A percentile compares a stretch with the other conserved stretches of the same genome.
These are phyloP conservation scores for Eupithecia pulchellata DNA, from an alignment of 2,888 invertebrate species.

Conservation along the genomic window DNA sequence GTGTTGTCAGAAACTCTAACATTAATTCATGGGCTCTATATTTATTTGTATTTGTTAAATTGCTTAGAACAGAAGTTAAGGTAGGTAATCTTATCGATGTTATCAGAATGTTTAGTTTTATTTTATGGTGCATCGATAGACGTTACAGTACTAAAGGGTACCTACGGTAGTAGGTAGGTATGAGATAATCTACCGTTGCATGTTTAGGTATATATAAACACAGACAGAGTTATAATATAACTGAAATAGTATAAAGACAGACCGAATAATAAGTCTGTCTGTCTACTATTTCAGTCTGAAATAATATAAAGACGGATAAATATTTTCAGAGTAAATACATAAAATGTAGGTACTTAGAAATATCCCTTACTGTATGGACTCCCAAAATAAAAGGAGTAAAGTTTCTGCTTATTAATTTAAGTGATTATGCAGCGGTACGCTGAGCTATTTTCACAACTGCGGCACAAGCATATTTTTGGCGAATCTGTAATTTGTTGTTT, in stretches of 20 bases:
- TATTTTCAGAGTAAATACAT: no score
- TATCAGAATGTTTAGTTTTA: constrained; percentile 5
- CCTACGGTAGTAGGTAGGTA: neutral
- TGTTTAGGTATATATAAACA: neutral
- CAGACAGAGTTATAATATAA: neutral
- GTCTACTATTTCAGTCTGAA: no score
- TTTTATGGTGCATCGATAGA: constrained; percentile 8
- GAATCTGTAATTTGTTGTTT: no score
- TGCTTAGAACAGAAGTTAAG: neutral
- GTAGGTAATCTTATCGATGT: constrained; percentile 8
- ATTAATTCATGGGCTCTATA: neutral
- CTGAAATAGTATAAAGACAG: no score
- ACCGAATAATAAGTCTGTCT: no score
- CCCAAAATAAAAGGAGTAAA: neutral
- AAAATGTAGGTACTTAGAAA: no score
- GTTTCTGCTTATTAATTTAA: neutral
- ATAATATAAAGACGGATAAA: no score
- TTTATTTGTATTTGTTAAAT: no score
- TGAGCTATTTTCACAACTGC: no score
- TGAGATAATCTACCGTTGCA: neutral
- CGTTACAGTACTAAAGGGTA: neutral
- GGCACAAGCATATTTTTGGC: no score
- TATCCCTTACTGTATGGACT: neutral
- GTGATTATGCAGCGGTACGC: no score
- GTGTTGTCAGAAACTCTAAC: no score